These are phyloP conservation scores for Passer domesticus DNA, from an alignment of 2,113 vertebrate species.

Conservation along the genomic window DNA sequence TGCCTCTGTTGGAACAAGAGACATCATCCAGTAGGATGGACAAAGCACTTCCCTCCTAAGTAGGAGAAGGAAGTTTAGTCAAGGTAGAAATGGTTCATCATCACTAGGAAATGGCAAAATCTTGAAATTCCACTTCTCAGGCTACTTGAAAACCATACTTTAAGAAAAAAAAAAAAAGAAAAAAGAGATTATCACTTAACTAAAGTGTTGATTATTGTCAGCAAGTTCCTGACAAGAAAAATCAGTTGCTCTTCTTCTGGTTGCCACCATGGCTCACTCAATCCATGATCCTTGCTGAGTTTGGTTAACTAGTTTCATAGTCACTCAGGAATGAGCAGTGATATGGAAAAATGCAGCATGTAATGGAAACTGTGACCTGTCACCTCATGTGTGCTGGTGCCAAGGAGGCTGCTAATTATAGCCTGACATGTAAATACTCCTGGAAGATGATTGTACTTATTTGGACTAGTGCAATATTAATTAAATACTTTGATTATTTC, in stretches of 20 bases:
- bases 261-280: not conserved
- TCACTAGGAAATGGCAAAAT: not conserved
- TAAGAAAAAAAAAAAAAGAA: not conserved
- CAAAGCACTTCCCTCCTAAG: not conserved
- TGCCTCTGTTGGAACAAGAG: not conserved
- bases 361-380: constrained; percentile 49
- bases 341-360: constrained; percentile 33
- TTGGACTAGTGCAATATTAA: constrained; percentile 51
- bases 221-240: not conserved
- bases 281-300: not conserved
- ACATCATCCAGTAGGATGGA: not conserved
- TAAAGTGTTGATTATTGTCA: not conserved
- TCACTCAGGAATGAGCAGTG: not conserved
- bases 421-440: constrained; percentile 35
- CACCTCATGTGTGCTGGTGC: not conserved
- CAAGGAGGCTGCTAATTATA: constrained; percentile 61
- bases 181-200: not conserved
- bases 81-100: not conserved
- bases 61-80: not conserved
- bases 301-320: not conserved
- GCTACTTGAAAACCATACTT: not conserved
- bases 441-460: constrained; percentile 54
- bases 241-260: not conserved
- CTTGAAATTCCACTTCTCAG: not conserved
- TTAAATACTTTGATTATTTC: constrained; percentile 58